Percentiles rank a stretch among this genome's conserved stretches.
Evolutionary conservation across 1,140 invertebrate species (phyloP).

Genomic region (Zophobas morio): DNA sequence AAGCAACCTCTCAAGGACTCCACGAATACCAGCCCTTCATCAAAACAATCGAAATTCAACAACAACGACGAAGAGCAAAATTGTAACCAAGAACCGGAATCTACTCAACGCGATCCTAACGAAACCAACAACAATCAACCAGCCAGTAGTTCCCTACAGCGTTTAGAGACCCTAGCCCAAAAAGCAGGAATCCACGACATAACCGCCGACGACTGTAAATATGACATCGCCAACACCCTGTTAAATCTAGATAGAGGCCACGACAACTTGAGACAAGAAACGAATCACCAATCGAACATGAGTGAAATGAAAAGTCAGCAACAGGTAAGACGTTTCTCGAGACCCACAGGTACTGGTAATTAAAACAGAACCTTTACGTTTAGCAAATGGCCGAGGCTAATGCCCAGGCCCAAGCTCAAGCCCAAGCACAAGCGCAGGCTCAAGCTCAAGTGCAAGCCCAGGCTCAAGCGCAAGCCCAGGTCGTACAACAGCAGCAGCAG

Average conservation of each 20-base stretch:
- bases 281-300: slow-evolving; percentile 53
- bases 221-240: slow-evolving; percentile 74
- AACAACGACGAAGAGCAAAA: slow-evolving; percentile 59
- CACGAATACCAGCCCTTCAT: slow-evolving; percentile 59
- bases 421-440: slow-evolving; percentile 50
- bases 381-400: slow-evolving; percentile 62
- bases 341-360: slow-evolving; percentile 6
- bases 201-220: slow-evolving; percentile 76
- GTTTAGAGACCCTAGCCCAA: slow-evolving; percentile 76
- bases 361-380: slow-evolving; percentile 20
- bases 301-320: slow-evolving; percentile 60
- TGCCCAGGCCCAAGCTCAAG: slow-evolving; percentile 31
- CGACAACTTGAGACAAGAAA: slow-evolving; percentile 56
- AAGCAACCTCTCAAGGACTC: slow-evolving; percentile 67
- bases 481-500: slow-evolving; percentile 67
- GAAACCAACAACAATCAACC: slow-evolving; percentile 55
- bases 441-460: slow-evolving; percentile 67
- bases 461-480: slow-evolving; percentile 62
- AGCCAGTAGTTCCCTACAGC: slow-evolving; percentile 72
- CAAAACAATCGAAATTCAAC: slow-evolving; percentile 59
- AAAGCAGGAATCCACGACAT: slow-evolving; percentile 74
- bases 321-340: slow-evolving; percentile 44
- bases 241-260: slow-evolving; percentile 71
- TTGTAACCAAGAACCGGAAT: slow-evolving; percentile 61
- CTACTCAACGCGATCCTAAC: slow-evolving; percentile 57